Base-by-base conservation (phyloP, 2,888 invertebrate species). In the Nemurella pictetii region DNA sequence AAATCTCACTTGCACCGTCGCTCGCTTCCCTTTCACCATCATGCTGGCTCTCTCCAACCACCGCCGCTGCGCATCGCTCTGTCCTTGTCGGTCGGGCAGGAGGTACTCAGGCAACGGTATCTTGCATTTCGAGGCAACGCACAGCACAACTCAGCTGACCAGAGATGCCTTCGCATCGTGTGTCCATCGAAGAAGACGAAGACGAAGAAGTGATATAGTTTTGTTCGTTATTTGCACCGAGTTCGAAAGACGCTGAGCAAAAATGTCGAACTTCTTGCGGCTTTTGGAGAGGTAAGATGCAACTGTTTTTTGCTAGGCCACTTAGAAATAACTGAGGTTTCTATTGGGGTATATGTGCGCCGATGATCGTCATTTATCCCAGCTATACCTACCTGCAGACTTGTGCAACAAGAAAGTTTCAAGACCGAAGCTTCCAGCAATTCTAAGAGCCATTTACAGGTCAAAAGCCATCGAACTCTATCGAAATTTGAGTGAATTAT, bases 191-290 rank as follows among this genome's bases (percentile, higher is more conserved):
- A 20, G 55, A 55, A 55, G 55, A 55, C 9, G 15, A 55, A 20
- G 55, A 55, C 9, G 55, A 55, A 15, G 15, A 20, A 55, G 55
- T 55, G 55, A 12, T 20, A 29, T 15, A 81, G 30, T 30, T 30
- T 7, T 81, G 26, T 20, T 9, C 25, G 15, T 81, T 81, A 3
- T 28, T 29, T 1, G 78, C 15, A 77, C 15, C 28, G n/a, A 0
- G 9, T 30, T 26, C 35, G 12, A 15, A 12, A 81, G 25, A 36
- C 27, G 2, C 78, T 27, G 78, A n/a, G 36, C n/a, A n/a, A 30
- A 81, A 28, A 81, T 81, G 81, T 32, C 81, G 20, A 81, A 81
- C 15, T 25, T 81, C 20, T 26, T 81, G 81, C 32, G 32, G 35
- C 27, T 81, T 29, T 36, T 81, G 29, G 12, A 28, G 30, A 32